Percentiles rank a stretch among this genome's conserved stretches.
Conservation (phyloP, 2,888 invertebrate species). For the Vanessa cardui region DNA sequence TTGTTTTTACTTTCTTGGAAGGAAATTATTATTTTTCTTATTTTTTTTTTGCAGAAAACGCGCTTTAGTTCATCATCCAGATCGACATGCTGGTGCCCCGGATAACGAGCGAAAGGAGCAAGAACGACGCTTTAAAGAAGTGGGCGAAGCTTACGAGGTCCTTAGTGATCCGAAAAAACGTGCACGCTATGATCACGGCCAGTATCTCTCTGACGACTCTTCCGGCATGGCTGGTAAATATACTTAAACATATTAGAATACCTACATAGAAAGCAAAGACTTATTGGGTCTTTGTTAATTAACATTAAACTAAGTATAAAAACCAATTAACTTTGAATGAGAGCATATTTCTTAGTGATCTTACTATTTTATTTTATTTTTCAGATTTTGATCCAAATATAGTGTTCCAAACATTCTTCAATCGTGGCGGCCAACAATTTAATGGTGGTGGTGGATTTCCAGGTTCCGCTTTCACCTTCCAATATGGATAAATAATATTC, state of each 20-base stretch:
- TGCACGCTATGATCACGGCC: conserved; percentile 94
- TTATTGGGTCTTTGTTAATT: too few relatives aligned
- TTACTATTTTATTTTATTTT: conserved; percentile 54
- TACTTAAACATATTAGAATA: not conserved
- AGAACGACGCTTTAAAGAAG: conserved; percentile 96
- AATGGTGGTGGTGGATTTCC: conserved; percentile 80
- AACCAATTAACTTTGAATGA: too few relatives aligned
- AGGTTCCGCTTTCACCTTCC: conserved; percentile 85
- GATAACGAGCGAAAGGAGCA: conserved; percentile 93
- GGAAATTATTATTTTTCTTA: not conserved
- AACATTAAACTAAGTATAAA: too few relatives aligned
- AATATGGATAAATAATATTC: conserved; percentile 82
- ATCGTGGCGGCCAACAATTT: conserved; percentile 80
- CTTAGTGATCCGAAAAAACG: conserved; percentile 96
- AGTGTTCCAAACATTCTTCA: conserved; percentile 93
- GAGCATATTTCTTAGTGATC: too few relatives aligned
- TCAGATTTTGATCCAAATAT: conserved; percentile 91
- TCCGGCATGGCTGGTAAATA: conserved; percentile 73
- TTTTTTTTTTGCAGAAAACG: conserved; percentile 82
- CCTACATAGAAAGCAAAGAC: too few relatives aligned
- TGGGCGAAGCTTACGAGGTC: conserved; percentile 97
- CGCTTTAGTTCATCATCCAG: conserved; percentile 96
- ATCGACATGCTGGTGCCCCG: conserved; percentile 94
- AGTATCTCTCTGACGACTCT: conserved; percentile 91
- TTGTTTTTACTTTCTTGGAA: not conserved